Evolutionary conservation across 1,140 invertebrate species (phyloP).

Genomic region (Listronotus bonariensis): DNA sequence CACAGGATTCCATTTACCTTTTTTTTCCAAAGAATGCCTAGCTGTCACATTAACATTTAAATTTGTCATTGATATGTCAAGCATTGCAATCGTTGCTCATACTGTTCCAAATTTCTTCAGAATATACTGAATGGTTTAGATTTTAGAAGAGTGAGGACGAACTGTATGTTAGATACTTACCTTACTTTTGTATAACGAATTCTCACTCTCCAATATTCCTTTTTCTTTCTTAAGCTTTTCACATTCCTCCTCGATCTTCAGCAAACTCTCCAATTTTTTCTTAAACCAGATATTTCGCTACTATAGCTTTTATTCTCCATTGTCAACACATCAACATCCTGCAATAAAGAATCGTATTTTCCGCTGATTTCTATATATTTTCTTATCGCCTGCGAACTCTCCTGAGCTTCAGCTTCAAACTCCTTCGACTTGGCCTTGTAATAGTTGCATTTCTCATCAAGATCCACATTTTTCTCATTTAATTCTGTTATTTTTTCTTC

Average conservation of each 20-base stretch:
- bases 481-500: slow-evolving; percentile 39
- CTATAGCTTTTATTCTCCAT: slow-evolving; percentile 22
- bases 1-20: too few relatives aligned
- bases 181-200: slow-evolving; percentile 34
- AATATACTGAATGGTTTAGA: too few relatives aligned
- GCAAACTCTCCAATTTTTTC: slow-evolving; percentile 19
- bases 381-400: slow-evolving; percentile 44
- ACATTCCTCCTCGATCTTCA: slow-evolving; percentile 30
- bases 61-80: too few relatives aligned
- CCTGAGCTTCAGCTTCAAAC: slow-evolving; percentile 31
- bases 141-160: too few relatives aligned
- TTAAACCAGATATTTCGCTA: slow-evolving; percentile 3
- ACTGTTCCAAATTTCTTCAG: too few relatives aligned
- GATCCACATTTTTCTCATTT: slow-evolving; percentile 33
- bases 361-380: slow-evolving; percentile 52
- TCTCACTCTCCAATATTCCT: slow-evolving; percentile 36
- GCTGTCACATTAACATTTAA: too few relatives aligned
- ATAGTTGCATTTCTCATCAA: slow-evolving; percentile 39
- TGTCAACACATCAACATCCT: slow-evolving; percentile 42
- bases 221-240: slow-evolving; percentile 45
- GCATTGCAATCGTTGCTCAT: too few relatives aligned
- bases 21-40: too few relatives aligned
- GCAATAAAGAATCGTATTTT: slow-evolving; percentile 49
- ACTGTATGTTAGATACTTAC: too few relatives aligned
- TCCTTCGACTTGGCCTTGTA: slow-evolving; percentile 42